Evolutionary conservation across 2,113 vertebrate genomes (phyloP), one percentile per base, ranked within the genome.

Genomic region (Halcyon malimbica): DNA sequence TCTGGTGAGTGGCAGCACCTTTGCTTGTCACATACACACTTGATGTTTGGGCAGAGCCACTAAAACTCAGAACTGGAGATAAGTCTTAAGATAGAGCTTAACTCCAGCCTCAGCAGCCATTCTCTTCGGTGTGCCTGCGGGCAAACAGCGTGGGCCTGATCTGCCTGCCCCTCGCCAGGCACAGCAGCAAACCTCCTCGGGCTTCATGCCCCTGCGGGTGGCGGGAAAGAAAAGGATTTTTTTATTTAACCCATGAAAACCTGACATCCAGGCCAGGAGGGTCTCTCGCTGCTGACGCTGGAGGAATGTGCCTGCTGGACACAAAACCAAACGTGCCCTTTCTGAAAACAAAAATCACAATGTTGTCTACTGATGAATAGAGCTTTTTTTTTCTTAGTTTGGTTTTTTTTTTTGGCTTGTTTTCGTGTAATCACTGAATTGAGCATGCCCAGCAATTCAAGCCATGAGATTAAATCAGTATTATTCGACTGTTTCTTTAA

Each of bases 1-100:
- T 80, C 35, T 80, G 94, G 95, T 96, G 96, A 95, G 96, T 96
- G 96, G 64, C 94, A 84, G 83, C 90, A 81, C 88, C 76, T 91
- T 92, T 75, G 96, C 96, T 93, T 93, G 93, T 23, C 3, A 2
- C 90, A 17, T 23, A 2, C 83, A 31, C 90, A 74, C 82, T 69
- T 50, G 82, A 60, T 4, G 4, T 85, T 73, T 39, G 91, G 78
- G 90, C 90, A 79, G 76, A 87, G 91, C 53, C 15, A 19, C 79
- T 69, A 1, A 42, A 37, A 35, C 14, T 29, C 81, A 70, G 71
- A 9, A 2, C 16, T 64, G 75, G 64, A 51, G 59, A 35, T 35
- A 35, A 35, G 35, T 35, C 35, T 35, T 35, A 35, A 35, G 35
- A 35, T 35, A 35, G 35, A 35, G 64, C 60, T 59, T 48, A 35